phyloP scores from a whole-genome alignment of 2,888 invertebrate species.

The Bedellia somnulentella region DNA sequence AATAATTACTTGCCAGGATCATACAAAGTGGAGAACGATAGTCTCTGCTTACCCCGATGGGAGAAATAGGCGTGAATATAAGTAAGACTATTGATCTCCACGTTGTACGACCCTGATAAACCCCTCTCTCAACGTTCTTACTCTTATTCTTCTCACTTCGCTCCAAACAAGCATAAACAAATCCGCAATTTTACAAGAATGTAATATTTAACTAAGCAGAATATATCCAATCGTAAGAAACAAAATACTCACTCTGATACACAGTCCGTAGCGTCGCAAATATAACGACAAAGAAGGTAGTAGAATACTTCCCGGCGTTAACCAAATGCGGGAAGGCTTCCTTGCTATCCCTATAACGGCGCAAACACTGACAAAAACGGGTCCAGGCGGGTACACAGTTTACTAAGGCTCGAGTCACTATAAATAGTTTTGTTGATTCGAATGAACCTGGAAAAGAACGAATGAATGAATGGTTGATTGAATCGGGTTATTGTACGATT shows the following conservation, averaged over 20 bases:
- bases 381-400: slow-evolving; percentile 96
- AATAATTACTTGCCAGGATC: too few species aligned
- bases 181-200: background rate
- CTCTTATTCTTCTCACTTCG: background rate
- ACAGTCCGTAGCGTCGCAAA: slow-evolving; percentile 74
- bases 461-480: too few species aligned
- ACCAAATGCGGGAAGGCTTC: slow-evolving; percentile 95
- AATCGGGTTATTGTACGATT: too few species aligned
- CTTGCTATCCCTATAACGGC: slow-evolving; percentile 91
- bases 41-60: too few species aligned
- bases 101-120: too few species aligned
- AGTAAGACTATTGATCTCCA: too few species aligned
- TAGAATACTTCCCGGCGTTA: slow-evolving; percentile 98
- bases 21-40: too few species aligned
- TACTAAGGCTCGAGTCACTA: slow-evolving; percentile 80
- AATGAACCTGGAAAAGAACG: slow-evolving; percentile 63
- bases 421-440: slow-evolving; percentile 70
- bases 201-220: background rate
- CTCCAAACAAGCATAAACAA: background rate
- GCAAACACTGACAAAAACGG: slow-evolving; percentile 94
- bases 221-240: background rate
- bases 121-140: too few species aligned
- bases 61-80: too few species aligned
- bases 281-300: slow-evolving; percentile 92
- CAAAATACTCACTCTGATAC: slow-evolving; percentile 26